These are phyloP conservation scores for Thryonomys swinderianus DNA, from an alignment of 2,113 vertebrate genomes.

Conservation along the genomic window DNA sequence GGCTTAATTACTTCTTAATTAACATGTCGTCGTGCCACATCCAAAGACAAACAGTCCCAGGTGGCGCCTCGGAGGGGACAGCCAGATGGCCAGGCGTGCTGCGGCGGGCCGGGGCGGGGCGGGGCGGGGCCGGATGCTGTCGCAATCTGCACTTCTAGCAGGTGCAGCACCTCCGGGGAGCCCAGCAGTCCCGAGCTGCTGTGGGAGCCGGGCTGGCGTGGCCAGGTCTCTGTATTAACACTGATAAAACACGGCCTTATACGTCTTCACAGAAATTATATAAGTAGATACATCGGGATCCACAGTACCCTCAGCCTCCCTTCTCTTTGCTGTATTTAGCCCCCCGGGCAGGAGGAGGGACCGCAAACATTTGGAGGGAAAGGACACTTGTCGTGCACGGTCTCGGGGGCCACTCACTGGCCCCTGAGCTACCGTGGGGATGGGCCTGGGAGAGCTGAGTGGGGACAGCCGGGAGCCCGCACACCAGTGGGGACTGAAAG, in stretches of 20 bases:
- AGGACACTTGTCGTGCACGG: neutral
- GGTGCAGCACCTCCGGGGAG: neutral
- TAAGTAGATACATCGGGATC: neutral
- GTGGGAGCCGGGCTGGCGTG: neutral
- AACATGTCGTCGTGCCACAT: neutral
- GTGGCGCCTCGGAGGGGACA: neutral
- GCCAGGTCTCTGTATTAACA: neutral
- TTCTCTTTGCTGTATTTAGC: neutral
- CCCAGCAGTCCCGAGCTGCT: neutral
- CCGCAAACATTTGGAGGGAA: neutral
- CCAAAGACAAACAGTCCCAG: neutral
- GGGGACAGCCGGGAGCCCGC: neutral
- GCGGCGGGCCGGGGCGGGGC: rapidly evolving
- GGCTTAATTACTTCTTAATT: slow-evolving; percentile 37
- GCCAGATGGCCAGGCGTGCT: neutral
- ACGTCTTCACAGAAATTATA: neutral
- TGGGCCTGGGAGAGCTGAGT: neutral
- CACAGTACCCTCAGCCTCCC: neutral
- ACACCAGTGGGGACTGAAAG: neutral
- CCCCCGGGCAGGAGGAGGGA: neutral
- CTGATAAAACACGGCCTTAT: neutral
- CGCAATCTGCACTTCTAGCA: neutral
- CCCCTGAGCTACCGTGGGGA: neutral
- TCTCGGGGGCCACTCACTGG: too few species aligned
- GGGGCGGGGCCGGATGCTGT: neutral